Percentiles rank a stretch among this genome's conserved stretches.
Conservation (phyloP, 2,797 vertebrate genomes). For the Octomys mimax region DNA sequence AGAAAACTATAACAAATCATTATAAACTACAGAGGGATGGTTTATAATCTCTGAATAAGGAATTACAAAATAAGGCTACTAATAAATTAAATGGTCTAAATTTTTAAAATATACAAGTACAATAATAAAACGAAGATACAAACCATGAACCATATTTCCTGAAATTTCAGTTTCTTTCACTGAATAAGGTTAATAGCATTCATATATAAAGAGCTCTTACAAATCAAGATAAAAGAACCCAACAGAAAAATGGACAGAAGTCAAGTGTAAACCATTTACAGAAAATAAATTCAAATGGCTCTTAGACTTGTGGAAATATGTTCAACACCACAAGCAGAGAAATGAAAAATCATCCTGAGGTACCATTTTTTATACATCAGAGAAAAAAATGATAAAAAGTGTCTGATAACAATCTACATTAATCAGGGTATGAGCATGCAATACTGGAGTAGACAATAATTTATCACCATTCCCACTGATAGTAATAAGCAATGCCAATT, state of each 20-base stretch:
- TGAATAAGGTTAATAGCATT: neutral
- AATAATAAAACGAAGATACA: conserved; percentile 35
- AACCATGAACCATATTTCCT: neutral
- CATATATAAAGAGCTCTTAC: neutral
- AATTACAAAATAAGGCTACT: conserved; percentile 30
- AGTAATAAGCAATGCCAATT: neutral
- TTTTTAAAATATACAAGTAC: neutral
- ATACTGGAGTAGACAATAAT: neutral
- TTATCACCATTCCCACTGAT: neutral
- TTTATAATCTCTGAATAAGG: neutral
- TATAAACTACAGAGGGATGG: neutral
- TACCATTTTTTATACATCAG: neutral
- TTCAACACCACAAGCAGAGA: neutral
- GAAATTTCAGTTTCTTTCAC: neutral
- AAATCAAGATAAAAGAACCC: neutral
- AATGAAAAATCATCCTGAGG: neutral
- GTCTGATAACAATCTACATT: neutral
- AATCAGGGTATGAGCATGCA: neutral
- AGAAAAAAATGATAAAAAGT: neutral
- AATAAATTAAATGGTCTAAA: conserved; percentile 3
- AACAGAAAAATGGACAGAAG: neutral
- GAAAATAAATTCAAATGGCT: conserved; percentile 31
- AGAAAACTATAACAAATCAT: neutral
- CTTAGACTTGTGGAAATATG: neutral
- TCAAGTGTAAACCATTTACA: neutral